Evolutionary conservation across 1,140 invertebrate genomes (phyloP).

Genomic region (Goniozus legneri): DNA sequence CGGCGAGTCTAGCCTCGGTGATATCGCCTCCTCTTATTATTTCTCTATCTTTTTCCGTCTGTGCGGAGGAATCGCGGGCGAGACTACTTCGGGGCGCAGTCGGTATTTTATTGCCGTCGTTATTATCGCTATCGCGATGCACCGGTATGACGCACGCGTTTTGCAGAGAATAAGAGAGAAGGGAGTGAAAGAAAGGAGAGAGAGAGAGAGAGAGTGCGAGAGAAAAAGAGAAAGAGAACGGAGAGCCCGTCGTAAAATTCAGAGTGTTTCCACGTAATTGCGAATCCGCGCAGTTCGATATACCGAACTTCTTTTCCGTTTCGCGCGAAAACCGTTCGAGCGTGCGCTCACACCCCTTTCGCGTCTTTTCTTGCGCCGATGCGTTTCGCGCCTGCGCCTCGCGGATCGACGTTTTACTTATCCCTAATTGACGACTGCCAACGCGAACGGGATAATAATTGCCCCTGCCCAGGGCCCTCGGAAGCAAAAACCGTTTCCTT

Average conservation of each 20-base stretch:
- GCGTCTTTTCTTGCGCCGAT: too few species aligned
- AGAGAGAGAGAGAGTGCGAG: conserved; percentile 20
- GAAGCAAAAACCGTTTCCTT: too few species aligned
- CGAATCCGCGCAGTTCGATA: conserved; percentile 12
- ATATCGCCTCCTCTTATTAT: conserved; percentile 19
- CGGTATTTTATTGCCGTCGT: conserved; percentile 20
- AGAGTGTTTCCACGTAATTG: conserved; percentile 19
- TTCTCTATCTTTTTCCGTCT: conserved; percentile 7
- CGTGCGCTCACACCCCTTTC: too few species aligned
- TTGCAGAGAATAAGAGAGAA: too few species aligned
- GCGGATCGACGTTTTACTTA: too few species aligned
- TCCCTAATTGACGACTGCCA: too few species aligned
- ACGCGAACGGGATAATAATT: too few species aligned
- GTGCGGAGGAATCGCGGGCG: not conserved
- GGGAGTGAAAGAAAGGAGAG: conserved; percentile 20
- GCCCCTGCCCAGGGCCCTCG: too few species aligned
- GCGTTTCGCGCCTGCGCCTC: too few species aligned
- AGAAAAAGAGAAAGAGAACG: conserved; percentile 10
- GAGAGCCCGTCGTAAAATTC: conserved; percentile 17
- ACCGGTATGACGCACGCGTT: conserved; percentile 20
- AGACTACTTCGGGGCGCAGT: not conserved
- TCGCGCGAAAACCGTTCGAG: not conserved
- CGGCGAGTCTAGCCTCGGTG: conserved; percentile 8
- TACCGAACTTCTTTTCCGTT: not conserved
- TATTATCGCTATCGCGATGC: conserved; percentile 22